Percentiles rank a stretch among this genome's conserved stretches.
Evolutionary conservation across 1,140 invertebrate species (phyloP).

Genomic region (Brachionus paranguensis): DNA sequence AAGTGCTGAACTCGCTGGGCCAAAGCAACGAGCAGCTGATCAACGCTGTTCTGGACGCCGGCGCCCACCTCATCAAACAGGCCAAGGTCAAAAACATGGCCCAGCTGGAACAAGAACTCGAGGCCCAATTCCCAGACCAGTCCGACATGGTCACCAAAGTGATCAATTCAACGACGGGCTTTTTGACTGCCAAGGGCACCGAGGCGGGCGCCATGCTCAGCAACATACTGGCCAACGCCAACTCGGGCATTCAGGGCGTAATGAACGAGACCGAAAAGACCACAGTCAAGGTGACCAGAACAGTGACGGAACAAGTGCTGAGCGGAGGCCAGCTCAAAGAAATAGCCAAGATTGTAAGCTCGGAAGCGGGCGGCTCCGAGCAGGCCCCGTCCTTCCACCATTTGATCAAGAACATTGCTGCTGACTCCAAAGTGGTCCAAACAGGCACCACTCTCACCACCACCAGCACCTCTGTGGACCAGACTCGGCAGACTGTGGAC

Average conservation of each 20-base stretch:
- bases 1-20: neutral
- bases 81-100: neutral
- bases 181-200: slow-evolving; percentile 32
- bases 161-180: slow-evolving; percentile 12
- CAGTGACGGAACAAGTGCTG: slow-evolving; percentile 16
- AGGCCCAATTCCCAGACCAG: neutral
- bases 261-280: slow-evolving; percentile 39
- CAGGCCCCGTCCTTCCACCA: neutral
- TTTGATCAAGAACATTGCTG: neutral
- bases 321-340: slow-evolving; percentile 5
- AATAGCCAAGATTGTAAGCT: neutral
- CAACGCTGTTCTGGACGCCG: neutral
- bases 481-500: neutral
- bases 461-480: neutral
- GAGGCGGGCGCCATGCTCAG: slow-evolving; percentile 14
- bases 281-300: slow-evolving; percentile 20
- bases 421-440: neutral
- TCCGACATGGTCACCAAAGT: neutral
- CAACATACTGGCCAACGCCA: slow-evolving; percentile 6
- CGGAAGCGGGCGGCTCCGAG: neutral
- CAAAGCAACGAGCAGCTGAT: neutral
- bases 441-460: neutral
- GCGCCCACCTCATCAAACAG: neutral
- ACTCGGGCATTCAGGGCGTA: neutral
- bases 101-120: neutral